A percentile compares a stretch with the other conserved stretches of the same genome.
phyloP scores from a whole-genome alignment of 2,888 invertebrate species.

The Calameuta filiformis region DNA sequence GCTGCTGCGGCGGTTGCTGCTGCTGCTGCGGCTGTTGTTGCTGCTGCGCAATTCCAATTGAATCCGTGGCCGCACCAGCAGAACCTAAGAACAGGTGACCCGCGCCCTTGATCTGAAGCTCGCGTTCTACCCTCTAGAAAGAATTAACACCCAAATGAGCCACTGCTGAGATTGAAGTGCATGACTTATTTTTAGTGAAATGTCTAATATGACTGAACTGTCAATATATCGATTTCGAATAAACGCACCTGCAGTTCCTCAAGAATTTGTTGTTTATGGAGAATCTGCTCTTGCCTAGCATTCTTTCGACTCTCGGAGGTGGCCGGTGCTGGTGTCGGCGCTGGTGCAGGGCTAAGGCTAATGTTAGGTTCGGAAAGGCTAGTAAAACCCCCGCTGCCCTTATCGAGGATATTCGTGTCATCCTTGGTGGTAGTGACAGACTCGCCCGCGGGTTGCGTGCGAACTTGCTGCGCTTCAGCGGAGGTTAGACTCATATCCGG shows the following conservation, averaged over 20 bases:
- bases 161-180: not conserved
- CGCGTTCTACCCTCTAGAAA: slow-evolving; percentile 75
- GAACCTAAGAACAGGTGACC: slow-evolving; percentile 53
- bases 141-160: slow-evolving; percentile 18
- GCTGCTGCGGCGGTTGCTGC: slow-evolving; percentile 27
- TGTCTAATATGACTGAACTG: not conserved
- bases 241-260: slow-evolving; percentile 69
- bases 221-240: not conserved
- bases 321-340: slow-evolving; percentile 29
- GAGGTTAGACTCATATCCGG: slow-evolving; percentile 69
- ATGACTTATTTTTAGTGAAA: not conserved
- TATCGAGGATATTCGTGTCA: slow-evolving; percentile 67
- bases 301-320: slow-evolving; percentile 52
- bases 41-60: slow-evolving; percentile 30
- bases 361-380: slow-evolving; percentile 58
- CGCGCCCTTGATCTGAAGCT: slow-evolving; percentile 70
- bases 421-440: slow-evolving; percentile 64
- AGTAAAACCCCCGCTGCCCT: slow-evolving; percentile 62
- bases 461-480: slow-evolving; percentile 71
- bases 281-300: slow-evolving; percentile 72
- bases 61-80: slow-evolving; percentile 49
- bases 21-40: slow-evolving; percentile 32
- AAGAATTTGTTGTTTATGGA: slow-evolving; percentile 77
- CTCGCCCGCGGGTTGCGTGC: slow-evolving; percentile 62
- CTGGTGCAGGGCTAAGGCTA: slow-evolving; percentile 50